Evolutionary conservation across 2,797 vertebrate species (phyloP).

Genomic region (Peromyscus eremicus): DNA sequence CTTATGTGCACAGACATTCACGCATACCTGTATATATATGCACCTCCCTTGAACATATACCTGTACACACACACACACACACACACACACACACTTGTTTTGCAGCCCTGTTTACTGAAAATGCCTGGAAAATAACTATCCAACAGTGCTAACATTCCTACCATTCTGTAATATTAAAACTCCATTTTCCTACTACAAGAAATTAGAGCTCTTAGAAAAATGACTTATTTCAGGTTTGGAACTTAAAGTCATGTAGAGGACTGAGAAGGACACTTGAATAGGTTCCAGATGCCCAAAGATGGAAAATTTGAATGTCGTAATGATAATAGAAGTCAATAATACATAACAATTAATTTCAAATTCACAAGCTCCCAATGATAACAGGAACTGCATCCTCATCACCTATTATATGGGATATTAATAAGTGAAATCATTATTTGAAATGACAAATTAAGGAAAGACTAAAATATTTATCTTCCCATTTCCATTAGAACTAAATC

Average conservation of each 20-base stretch:
- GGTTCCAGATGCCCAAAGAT: background rate
- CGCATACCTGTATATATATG: background rate
- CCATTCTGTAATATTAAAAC: background rate
- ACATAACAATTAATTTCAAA: background rate
- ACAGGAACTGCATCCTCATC: background rate
- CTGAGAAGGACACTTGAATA: background rate
- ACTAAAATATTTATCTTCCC: background rate
- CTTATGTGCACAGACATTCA: background rate
- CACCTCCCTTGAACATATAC: background rate
- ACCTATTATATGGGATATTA: background rate
- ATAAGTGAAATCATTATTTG: conserved; percentile 22
- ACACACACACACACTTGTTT: background rate
- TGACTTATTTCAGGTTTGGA: background rate
- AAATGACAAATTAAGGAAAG: conserved; percentile 3
- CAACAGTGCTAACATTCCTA: background rate
- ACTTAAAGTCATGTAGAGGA: conserved; percentile 6
- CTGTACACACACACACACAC: too few relatives aligned
- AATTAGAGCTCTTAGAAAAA: background rate
- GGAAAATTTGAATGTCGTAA: background rate
- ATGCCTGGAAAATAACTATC: background rate
- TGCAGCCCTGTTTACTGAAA: conserved; percentile 23
- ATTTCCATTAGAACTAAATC: background rate
- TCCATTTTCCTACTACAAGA: background rate
- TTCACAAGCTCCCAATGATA: background rate
- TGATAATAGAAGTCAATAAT: background rate